phyloP scores from a whole-genome alignment of 1,140 invertebrate genomes.

The Drosophila mojavensis region DNA sequence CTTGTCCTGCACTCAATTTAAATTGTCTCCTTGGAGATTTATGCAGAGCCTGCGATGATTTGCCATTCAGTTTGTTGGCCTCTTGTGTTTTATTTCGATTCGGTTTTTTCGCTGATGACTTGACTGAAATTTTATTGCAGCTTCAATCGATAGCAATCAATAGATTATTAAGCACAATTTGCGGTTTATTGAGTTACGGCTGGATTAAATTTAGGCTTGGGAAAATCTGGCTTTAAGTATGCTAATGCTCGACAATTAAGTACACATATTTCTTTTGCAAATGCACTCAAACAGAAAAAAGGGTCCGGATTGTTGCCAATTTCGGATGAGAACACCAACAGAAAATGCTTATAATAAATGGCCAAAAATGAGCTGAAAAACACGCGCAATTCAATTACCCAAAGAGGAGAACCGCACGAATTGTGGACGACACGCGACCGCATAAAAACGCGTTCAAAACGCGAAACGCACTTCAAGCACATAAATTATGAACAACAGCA shows the following conservation, averaged over 20 bases:
- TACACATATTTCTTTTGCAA: slow-evolving; percentile 6
- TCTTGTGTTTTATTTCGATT: slow-evolving; percentile 16
- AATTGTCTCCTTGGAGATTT: slow-evolving; percentile 71
- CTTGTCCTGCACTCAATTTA: slow-evolving; percentile 52
- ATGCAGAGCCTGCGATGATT: slow-evolving; percentile 27
- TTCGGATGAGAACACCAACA: slow-evolving; percentile 19
- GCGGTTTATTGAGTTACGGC: slow-evolving; percentile 43
- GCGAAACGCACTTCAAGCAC: slow-evolving; percentile 44
- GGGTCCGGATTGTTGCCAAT: slow-evolving; percentile 36
- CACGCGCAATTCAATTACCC: slow-evolving; percentile 60
- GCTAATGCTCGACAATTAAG: neutral
- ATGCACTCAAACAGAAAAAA: slow-evolving; percentile 46
- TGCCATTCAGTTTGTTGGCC: slow-evolving; percentile 7
- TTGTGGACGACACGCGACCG: slow-evolving; percentile 53
- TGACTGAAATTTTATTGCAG: slow-evolving; percentile 21
- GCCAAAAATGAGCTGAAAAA: slow-evolving; percentile 22
- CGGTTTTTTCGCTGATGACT: slow-evolving; percentile 21
- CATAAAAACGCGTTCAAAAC: slow-evolving; percentile 23
- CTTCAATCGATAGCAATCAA: slow-evolving; percentile 54
- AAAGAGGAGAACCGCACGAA: slow-evolving; percentile 18
- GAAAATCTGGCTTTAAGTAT: neutral
- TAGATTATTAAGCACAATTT: slow-evolving; percentile 47
- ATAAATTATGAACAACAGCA: slow-evolving; percentile 51
- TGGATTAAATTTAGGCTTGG: slow-evolving; percentile 14
- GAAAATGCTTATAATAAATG: slow-evolving; percentile 29